Conservation (phyloP, 2,797 vertebrate genomes). For the Gallirallus australis region DNA sequence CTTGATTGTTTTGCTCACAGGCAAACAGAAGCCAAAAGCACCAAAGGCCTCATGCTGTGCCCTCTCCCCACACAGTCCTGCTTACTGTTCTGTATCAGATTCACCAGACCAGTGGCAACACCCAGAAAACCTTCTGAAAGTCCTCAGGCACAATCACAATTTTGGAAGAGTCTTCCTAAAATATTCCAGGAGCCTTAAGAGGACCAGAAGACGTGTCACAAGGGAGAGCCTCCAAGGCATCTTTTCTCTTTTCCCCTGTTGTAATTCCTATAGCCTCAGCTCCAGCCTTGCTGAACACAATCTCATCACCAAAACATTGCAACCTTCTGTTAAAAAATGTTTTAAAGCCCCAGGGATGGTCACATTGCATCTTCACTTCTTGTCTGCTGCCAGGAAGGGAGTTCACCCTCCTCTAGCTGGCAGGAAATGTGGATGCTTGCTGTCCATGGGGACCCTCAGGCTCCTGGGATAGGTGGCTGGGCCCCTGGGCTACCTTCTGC, state of each 20-base stretch:
- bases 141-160: neutral
- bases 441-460: neutral
- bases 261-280: neutral
- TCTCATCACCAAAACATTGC: neutral
- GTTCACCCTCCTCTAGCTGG: neutral
- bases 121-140: neutral
- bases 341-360: neutral
- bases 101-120: neutral
- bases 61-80: neutral
- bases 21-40: neutral
- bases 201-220: accelerated
- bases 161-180: neutral
- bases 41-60: accelerated
- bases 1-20: neutral
- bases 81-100: neutral
- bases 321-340: neutral
- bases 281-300: neutral
- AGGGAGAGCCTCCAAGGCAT: neutral
- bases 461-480: neutral
- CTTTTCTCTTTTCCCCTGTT: accelerated
- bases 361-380: neutral
- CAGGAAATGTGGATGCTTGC: neutral
- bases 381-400: neutral
- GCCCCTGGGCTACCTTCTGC: neutral
- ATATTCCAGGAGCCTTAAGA: neutral